Conservation (phyloP, 1,140 invertebrate genomes). For the Anthonomus grandis region DNA sequence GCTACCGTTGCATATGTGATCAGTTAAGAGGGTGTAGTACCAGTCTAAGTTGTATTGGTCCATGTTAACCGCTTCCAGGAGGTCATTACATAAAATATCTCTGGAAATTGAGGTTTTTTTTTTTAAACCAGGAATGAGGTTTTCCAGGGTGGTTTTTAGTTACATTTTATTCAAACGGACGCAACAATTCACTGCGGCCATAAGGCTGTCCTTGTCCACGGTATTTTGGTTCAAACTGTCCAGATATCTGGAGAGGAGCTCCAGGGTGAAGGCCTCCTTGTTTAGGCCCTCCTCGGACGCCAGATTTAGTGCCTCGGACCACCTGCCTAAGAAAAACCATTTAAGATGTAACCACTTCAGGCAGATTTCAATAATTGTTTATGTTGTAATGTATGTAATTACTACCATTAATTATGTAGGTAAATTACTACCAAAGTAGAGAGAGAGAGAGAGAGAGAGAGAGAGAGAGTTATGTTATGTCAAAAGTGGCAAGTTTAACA, state of each 20-base stretch:
- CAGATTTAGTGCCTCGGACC: constrained; percentile 58
- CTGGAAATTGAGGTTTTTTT: constrained; percentile 31
- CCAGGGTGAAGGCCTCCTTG: constrained; percentile 40
- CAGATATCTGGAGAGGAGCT: constrained; percentile 41
- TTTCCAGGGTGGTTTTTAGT: too few species aligned
- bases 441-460: too few species aligned
- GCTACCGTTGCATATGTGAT: constrained; percentile 51
- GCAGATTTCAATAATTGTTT: too few species aligned
- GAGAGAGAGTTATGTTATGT: too few species aligned
- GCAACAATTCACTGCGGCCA: constrained; percentile 46
- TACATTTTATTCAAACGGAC: constrained; percentile 49
- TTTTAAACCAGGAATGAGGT: too few species aligned
- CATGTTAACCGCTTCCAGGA: constrained; percentile 50
- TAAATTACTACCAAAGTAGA: too few species aligned
- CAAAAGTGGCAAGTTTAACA: too few species aligned
- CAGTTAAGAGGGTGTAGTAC: constrained; percentile 50
- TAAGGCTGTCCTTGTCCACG: constrained; percentile 44
- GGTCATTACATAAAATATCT: constrained; percentile 50
- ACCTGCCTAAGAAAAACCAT: constrained; percentile 50
- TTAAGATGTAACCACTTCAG: too few species aligned
- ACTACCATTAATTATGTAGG: too few species aligned
- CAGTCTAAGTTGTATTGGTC: constrained; percentile 45
- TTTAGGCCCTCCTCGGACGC: constrained; percentile 47
- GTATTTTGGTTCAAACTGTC: constrained; percentile 39
- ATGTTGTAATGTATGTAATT: too few species aligned